Conservation (phyloP, 2,888 invertebrate species). For the Bombylius discolor region DNA sequence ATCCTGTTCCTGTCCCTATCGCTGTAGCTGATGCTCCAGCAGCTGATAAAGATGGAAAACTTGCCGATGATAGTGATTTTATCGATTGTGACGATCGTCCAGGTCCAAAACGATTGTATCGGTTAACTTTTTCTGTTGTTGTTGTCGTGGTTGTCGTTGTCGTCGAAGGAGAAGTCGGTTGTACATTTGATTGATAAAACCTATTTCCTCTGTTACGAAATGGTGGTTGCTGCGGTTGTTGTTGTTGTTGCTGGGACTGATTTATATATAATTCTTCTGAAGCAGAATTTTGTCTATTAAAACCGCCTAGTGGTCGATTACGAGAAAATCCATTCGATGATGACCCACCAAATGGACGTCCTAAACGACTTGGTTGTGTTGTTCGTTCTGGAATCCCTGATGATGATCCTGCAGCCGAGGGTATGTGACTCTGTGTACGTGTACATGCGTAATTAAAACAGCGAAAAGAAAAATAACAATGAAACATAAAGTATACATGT, state of each 20-base stretch:
- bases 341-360: slow-evolving; percentile 21
- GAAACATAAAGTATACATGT: too few species aligned
- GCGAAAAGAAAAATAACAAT: too few species aligned
- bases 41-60: slow-evolving; percentile 17
- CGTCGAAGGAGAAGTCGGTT: slow-evolving; percentile 16
- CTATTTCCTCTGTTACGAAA: slow-evolving; percentile 29
- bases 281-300: slow-evolving; percentile 7
- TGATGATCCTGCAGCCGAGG: background rate
- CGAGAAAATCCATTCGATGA: slow-evolving; percentile 21
- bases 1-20: slow-evolving; percentile 10
- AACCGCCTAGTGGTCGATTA: slow-evolving; percentile 18
- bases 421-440: background rate
- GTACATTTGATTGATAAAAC: slow-evolving; percentile 24
- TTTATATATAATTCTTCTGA: slow-evolving; percentile 13
- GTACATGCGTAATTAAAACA: too few species aligned
- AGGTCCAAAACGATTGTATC: slow-evolving; percentile 27
- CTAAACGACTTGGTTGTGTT: slow-evolving; percentile 15
- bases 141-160: slow-evolving; percentile 16
- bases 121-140: slow-evolving; percentile 16
- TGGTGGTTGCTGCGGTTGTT: slow-evolving; percentile 21
- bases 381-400: background rate
- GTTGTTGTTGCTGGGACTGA: slow-evolving; percentile 1
- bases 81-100: slow-evolving; percentile 7
- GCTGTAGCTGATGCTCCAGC: background rate
- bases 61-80: slow-evolving; percentile 11